Evolutionary conservation across 2,113 vertebrate species (phyloP), one percentile per base, ranked within the genome.

Genomic region (Rhinogobius similis): DNA sequence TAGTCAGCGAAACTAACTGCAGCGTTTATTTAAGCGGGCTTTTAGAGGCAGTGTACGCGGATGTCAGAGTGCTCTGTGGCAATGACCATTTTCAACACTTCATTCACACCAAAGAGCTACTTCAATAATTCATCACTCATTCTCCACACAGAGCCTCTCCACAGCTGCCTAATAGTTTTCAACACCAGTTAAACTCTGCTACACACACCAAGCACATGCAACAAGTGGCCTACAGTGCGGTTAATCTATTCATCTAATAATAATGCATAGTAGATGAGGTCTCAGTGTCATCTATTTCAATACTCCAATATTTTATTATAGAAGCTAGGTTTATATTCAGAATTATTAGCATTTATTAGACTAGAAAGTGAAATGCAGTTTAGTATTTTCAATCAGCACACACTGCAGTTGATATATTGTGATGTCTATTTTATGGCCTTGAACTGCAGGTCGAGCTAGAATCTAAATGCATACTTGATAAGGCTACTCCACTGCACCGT

Each of bases 91-190:
- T 92, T 92, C 90, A 91, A 87, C 90, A 90, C 91, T 89, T 89
- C 88, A 89, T 91, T 92, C 90, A 89, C 85, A 89, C 89, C 85
- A 90, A 89, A 92, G 88, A 88, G 87, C 79, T 88, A 90, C 88
- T 91, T 91, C 88, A 92, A 90, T 92, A 91, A 92, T 91, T 92
- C 88, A 92, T 90, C 90, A 90, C 83, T 88, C 89, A 87, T 74
- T 88, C 84, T 82, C 61, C 55, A 72, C 83, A 68, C 84, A 81
- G 87, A 64, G 68, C 81, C 82, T 86, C 86, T 84, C 82, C 16
- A 52, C 85, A 83, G 86, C 81, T 52, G 83, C 85, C 86, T 90
- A 90, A 92, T 87, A 91, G 86, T 90, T 92, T 92, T 92, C 91
- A 92, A 82, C 90, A 92, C 86, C 85, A 75, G 87, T 88, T 86